Evolutionary conservation across 64 coral and sea anemone species (phyloP).

Genomic region (Stichodactyla mertensii): DNA sequence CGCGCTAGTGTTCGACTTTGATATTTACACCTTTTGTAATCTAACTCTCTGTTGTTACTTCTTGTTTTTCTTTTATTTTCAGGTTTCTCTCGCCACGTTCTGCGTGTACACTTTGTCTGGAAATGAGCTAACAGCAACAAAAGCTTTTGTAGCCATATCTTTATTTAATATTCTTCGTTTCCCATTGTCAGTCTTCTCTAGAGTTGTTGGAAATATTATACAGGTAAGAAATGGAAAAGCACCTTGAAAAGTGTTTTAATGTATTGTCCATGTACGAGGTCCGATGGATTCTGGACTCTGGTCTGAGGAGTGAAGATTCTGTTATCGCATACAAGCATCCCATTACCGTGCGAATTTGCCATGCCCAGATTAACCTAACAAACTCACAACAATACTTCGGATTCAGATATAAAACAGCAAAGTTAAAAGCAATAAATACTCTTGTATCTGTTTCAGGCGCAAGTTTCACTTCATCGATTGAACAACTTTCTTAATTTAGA

Average conservation of each 20-base stretch:
- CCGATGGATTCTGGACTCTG: background rate
- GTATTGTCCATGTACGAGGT: background rate
- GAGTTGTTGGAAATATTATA: constrained; percentile 63
- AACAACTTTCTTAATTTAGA: constrained; percentile 60
- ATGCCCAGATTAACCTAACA: no score
- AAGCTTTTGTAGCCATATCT: constrained; percentile 84
- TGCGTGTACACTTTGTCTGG: constrained; percentile 66
- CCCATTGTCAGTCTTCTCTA: constrained; percentile 49
- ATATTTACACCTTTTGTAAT: no score
- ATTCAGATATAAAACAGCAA: no score
- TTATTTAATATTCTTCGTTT: constrained; percentile 86
- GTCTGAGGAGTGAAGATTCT: background rate
- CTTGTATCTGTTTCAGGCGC: constrained; percentile 49
- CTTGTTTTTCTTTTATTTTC: background rate
- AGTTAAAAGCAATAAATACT: background rate
- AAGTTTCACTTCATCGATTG: constrained; percentile 74
- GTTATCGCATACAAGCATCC: background rate
- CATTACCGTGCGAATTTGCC: no score
- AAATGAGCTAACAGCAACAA: constrained; percentile 75
- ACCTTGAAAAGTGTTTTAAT: background rate
- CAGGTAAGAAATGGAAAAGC: constrained; percentile 33
- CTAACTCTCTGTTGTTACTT: no score
- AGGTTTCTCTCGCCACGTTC: constrained; percentile 92
- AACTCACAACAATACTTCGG: no score
- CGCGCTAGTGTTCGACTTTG: no score